Percentiles rank a stretch among this genome's conserved stretches.
Evolutionary conservation across 1,140 invertebrate genomes (phyloP).

Genomic region (Drosophila guanche): DNA sequence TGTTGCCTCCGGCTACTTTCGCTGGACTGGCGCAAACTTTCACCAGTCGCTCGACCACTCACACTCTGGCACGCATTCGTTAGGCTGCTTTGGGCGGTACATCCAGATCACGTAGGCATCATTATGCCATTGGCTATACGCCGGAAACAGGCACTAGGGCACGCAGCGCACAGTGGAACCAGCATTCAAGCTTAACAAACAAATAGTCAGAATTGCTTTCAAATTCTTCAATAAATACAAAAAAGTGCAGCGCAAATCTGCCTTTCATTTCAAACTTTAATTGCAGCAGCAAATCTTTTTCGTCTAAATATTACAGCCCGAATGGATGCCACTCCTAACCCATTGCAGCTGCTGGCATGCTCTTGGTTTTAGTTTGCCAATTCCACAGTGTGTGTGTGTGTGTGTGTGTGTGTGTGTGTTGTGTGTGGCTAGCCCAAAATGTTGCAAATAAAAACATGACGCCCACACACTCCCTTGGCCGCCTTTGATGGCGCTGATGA

Average conservation of each 20-base stretch:
- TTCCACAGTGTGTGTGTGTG: background rate
- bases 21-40: constrained; percentile 69
- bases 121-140: constrained; percentile 66
- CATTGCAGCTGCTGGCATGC: background rate
- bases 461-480: constrained; percentile 30
- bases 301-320: too few relatives aligned
- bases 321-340: too few relatives aligned
- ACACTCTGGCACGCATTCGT: constrained; percentile 34
- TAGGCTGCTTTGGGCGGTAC: constrained; percentile 55
- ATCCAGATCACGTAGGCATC: constrained; percentile 75
- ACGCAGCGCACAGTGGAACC: constrained; percentile 29
- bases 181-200: too few relatives aligned
- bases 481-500: constrained; percentile 73
- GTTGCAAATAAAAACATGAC: constrained; percentile 72
- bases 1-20: constrained; percentile 70
- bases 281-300: too few relatives aligned
- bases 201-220: too few relatives aligned
- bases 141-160: background rate
- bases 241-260: too few relatives aligned
- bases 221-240: too few relatives aligned
- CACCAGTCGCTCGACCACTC: constrained; percentile 46
- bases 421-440: constrained; percentile 35
- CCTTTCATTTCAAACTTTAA: too few relatives aligned
- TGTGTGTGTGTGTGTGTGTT: background rate
- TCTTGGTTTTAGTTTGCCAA: constrained; percentile 1